Base-by-base conservation (phyloP, 1,140 invertebrate species). In the Cherax destructor region DNA sequence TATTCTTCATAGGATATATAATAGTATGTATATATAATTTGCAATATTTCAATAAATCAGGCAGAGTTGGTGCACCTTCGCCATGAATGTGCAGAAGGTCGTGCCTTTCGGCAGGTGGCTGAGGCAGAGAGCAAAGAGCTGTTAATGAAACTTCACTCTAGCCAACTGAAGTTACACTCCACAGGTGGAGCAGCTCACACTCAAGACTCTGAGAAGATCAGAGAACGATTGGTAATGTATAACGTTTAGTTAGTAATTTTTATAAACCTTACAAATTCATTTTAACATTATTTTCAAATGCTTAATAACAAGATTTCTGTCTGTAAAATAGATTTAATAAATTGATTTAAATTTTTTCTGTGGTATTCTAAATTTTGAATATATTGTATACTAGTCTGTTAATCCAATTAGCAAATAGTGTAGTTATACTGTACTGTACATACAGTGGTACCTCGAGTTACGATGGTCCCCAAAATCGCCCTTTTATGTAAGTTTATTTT, bases 41-140 rank as follows among this genome's bases (percentile, higher is more conserved):
- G 13, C 13, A 56, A 56, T 10, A 56, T 21, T 13, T 21, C 13
- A 65, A 65, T 18, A 65, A 30, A 16, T 84, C 94, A 97, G 97
- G 97, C 97, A 76, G 97, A 97, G 94, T 94, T 97, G 74, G 95
- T 97, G 49, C 96, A 97, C 93, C 95, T 97, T 95, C 95, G 96
- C 92, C 95, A 96, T 41, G 96, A 97, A 93, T 93, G 97, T 86
- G 95, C 96, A 50, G 96, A 97, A 87, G 95, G 96, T 10, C 95
- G 96, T 93, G 95, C 96, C 4, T 95, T 95, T 76, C 95, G 95
- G 69, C 94, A 95, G 87, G 94, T 95, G 13, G 92, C 96, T 72
- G 96, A 97, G 93, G 95, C 96, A 92, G 96, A 97, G 93, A 94
- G 96, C 49, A 95, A 96, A 92, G 95, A 96, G 88, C 94, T 97